phyloP scores from a whole-genome alignment of 2,113 vertebrate genomes.

The Amblyopsis rosae region DNA sequence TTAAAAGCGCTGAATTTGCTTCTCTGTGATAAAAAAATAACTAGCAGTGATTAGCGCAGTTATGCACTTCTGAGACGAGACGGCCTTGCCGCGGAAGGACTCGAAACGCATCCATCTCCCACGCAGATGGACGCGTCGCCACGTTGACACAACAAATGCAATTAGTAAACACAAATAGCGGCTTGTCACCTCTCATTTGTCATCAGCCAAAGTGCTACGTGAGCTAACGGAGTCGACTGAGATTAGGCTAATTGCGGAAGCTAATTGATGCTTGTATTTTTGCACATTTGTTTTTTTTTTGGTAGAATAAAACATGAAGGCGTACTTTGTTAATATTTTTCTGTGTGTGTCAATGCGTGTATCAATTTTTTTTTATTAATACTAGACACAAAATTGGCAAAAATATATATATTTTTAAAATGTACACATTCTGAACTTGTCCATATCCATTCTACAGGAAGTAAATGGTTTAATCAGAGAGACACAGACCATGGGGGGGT shows the following conservation, averaged over 20 bases:
- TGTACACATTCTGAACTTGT: neutral
- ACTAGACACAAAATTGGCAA: too few species aligned
- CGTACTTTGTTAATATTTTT: neutral
- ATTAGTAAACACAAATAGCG: constrained; percentile 61
- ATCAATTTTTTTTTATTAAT: neutral
- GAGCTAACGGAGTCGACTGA: constrained; percentile 53
- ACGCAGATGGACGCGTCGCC: constrained; percentile 12
- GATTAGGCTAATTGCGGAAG: constrained; percentile 57
- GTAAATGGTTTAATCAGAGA: constrained; percentile 49
- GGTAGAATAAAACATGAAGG: too few species aligned
- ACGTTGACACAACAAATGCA: constrained; percentile 48
- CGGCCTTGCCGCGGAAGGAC: constrained; percentile 28
- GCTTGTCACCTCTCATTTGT: constrained; percentile 47
- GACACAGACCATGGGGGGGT: constrained; percentile 54
- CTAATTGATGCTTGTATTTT: constrained; percentile 47
- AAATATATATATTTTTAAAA: neutral
- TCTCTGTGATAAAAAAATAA: constrained; percentile 24
- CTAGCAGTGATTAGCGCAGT: constrained; percentile 42
- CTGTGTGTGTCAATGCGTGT: neutral
- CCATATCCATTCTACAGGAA: constrained; percentile 25
- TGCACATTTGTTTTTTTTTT: neutral
- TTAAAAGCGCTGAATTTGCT: constrained; percentile 47
- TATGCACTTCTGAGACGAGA: constrained; percentile 33
- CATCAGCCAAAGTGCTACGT: constrained; percentile 55
- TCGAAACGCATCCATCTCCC: constrained; percentile 51